Conservation (phyloP, 1,140 invertebrate species). For the Ericerus pela region DNA sequence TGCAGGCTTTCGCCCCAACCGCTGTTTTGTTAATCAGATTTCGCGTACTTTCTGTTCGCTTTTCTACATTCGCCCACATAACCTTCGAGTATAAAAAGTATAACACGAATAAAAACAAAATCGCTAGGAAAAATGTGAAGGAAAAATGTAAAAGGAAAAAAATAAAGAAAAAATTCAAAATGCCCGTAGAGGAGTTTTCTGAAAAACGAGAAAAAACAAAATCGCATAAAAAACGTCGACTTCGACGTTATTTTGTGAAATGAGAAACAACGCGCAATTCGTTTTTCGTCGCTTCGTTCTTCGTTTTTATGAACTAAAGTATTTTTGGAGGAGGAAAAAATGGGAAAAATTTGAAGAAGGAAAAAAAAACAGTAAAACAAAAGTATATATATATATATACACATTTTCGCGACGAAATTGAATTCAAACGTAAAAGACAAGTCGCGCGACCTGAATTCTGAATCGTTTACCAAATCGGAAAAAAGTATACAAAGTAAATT, state of each 20-base stretch:
- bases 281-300: too few species aligned
- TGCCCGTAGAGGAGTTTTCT: background rate
- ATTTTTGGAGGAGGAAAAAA: too few species aligned
- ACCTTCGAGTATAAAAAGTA: background rate
- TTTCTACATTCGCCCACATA: background rate
- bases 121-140: background rate
- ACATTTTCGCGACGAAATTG: too few species aligned
- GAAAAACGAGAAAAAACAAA: too few species aligned
- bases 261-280: background rate
- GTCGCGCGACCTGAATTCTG: too few species aligned
- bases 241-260: background rate
- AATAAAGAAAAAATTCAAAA: background rate
- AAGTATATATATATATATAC: too few species aligned
- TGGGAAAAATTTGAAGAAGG: too few species aligned
- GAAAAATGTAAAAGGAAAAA: background rate
- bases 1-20: constrained; percentile 2
- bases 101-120: background rate
- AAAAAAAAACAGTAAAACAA: too few species aligned
- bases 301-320: too few species aligned
- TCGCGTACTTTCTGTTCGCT: background rate
- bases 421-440: too few species aligned
- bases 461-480: too few species aligned
- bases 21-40: constrained; percentile 11
- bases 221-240: constrained; percentile 4
- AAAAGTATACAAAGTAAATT: too few species aligned